Conservation (phyloP, 1,140 invertebrate genomes). For the Anagrus nilaparvatae region DNA sequence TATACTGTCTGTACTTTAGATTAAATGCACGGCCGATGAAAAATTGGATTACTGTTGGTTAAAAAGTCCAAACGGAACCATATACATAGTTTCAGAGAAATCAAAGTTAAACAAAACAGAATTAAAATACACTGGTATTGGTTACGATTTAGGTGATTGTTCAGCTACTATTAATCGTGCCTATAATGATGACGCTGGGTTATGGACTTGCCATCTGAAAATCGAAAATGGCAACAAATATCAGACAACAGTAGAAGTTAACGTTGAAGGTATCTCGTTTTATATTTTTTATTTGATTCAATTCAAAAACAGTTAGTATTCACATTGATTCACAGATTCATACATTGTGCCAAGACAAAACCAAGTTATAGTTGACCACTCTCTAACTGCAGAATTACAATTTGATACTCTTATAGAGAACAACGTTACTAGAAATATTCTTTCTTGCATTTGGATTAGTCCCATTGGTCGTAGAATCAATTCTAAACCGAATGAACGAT, state of each 20-base stretch:
- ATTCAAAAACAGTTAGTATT: too few species aligned
- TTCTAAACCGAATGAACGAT: slow-evolving; percentile 20
- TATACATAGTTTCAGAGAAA: slow-evolving; percentile 11
- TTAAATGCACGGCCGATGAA: slow-evolving; percentile 25
- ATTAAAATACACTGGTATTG: slow-evolving; percentile 21
- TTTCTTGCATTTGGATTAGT: slow-evolving; percentile 34
- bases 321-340: slow-evolving; percentile 26
- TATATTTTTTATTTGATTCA: too few species aligned
- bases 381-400: too few species aligned
- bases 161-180: slow-evolving; percentile 21
- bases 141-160: slow-evolving; percentile 28
- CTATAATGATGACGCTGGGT: slow-evolving; percentile 22
- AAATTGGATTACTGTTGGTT: slow-evolving; percentile 32
- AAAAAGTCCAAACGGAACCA: slow-evolving; percentile 27
- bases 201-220: slow-evolving; percentile 31
- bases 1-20: slow-evolving; percentile 20
- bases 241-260: slow-evolving; percentile 21
- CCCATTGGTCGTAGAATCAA: slow-evolving; percentile 29
- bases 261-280: slow-evolving; percentile 31
- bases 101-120: not conserved
- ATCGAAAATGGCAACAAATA: slow-evolving; percentile 21
- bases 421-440: slow-evolving; percentile 12
- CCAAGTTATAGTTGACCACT: slow-evolving; percentile 8
- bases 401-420: too few species aligned
- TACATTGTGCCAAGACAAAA: slow-evolving; percentile 19